A percentile compares a stretch with the other conserved stretches of the same genome.
phyloP scores from a whole-genome alignment of 2,113 vertebrate genomes.

The Calidris pygmaea region DNA sequence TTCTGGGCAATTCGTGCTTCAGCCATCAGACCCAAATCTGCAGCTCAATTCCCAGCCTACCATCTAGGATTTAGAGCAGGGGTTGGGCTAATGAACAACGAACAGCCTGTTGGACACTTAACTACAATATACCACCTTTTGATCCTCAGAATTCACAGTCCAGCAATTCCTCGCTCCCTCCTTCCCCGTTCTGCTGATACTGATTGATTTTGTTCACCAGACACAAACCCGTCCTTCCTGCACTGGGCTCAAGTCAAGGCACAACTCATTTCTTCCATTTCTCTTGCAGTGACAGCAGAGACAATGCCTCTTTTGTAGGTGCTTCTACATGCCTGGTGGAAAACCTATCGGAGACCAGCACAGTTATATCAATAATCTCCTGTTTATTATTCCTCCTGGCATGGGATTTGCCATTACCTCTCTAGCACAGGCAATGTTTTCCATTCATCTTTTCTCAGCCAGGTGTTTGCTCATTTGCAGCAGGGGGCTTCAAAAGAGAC shows the following conservation, averaged over 20 bases:
- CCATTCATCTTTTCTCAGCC: constrained; percentile 40
- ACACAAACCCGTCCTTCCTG: not conserved
- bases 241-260: not conserved
- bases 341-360: not conserved
- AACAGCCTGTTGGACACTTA: not conserved
- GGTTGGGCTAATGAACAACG: not conserved
- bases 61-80: not conserved
- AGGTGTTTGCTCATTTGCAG: constrained; percentile 47
- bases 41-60: not conserved
- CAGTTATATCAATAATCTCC: constrained; percentile 29
- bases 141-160: not conserved
- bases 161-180: not conserved
- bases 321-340: not conserved
- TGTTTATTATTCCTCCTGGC: constrained; percentile 53
- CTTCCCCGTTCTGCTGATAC: not conserved
- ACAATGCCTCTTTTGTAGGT: constrained; percentile 47
- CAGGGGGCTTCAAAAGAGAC: constrained; percentile 22
- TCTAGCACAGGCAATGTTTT: constrained; percentile 24
- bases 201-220: not conserved
- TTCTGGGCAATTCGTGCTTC: not conserved
- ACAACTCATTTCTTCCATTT: constrained; percentile 1
- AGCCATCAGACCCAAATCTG: not conserved
- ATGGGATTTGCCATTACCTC: constrained; percentile 29
- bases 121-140: not conserved
- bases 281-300: not conserved